Percentiles rank a stretch among this genome's conserved stretches.
Evolutionary conservation across 2,888 invertebrate genomes (phyloP).

Genomic region (Diaphora mendica): DNA sequence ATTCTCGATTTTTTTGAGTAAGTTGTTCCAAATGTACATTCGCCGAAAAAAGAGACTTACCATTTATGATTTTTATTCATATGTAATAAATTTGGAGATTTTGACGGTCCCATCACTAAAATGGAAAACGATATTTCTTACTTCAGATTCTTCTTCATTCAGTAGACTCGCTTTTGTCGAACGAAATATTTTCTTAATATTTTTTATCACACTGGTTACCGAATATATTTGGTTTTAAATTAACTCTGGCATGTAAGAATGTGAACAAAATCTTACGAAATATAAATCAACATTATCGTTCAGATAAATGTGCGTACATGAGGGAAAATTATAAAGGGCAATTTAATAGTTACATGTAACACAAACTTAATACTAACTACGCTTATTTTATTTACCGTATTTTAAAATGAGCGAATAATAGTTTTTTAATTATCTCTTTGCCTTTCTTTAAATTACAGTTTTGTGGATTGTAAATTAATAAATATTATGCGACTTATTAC

Average conservation of each 20-base stretch:
- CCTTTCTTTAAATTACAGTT: too few relatives aligned
- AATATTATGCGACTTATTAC: too few relatives aligned
- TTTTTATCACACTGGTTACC: conserved; percentile 17
- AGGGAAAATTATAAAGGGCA: not conserved
- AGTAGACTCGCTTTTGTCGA: conserved; percentile 27
- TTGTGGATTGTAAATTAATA: too few relatives aligned
- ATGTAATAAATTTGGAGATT: conserved; percentile 49
- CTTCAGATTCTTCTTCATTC: conserved; percentile 29
- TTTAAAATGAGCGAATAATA: too few relatives aligned
- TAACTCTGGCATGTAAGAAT: not conserved
- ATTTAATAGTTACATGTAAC: not conserved
- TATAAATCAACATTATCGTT: not conserved
- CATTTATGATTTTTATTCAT: conserved; percentile 51
- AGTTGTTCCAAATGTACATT: conserved; percentile 30
- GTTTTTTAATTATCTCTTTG: too few relatives aligned
- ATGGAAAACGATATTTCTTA: conserved; percentile 49
- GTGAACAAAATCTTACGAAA: not conserved
- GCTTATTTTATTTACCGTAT: too few relatives aligned
- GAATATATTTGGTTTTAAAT: conserved; percentile 22
- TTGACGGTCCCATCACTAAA: conserved; percentile 42
- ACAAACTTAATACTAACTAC: not conserved
- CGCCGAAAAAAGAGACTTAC: conserved; percentile 42
- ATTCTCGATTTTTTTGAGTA: conserved; percentile 14
- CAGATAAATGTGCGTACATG: not conserved
- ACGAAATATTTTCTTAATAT: conserved; percentile 17